phyloP scores from a whole-genome alignment of 2,888 invertebrate species.

The Hypsopygia costalis region DNA sequence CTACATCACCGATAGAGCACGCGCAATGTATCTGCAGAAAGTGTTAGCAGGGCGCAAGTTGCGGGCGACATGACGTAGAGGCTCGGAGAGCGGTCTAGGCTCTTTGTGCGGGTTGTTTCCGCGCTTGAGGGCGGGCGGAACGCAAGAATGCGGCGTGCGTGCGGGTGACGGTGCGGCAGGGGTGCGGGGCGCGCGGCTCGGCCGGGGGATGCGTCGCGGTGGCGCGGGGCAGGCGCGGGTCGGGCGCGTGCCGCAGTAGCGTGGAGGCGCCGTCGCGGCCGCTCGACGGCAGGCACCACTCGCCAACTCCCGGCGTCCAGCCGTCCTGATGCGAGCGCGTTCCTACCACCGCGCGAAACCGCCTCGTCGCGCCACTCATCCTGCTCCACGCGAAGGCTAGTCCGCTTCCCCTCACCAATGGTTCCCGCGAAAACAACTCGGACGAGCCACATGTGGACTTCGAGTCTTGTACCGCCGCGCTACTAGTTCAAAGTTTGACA shows the following conservation, averaged over 20 bases:
- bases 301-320: slow-evolving; percentile 41
- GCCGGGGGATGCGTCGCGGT: slow-evolving; percentile 55
- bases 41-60: slow-evolving; percentile 19
- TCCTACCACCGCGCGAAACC: slow-evolving; percentile 42
- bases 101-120: slow-evolving; percentile 54
- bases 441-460: slow-evolving; percentile 32
- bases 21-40: slow-evolving; percentile 27
- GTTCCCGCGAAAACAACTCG: slow-evolving; percentile 49
- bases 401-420: slow-evolving; percentile 23
- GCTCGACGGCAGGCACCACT: slow-evolving; percentile 51
- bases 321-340: slow-evolving; percentile 47
- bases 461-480: slow-evolving; percentile 18
- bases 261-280: slow-evolving; percentile 73
- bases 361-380: slow-evolving; percentile 33
- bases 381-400: slow-evolving; percentile 34
- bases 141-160: slow-evolving; percentile 77
- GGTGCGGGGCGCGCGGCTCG: slow-evolving; percentile 35
- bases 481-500: slow-evolving; percentile 17
- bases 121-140: slow-evolving; percentile 40
- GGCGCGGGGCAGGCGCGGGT: slow-evolving; percentile 43
- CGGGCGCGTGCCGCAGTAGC: slow-evolving; percentile 76
- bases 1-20: slow-evolving; percentile 18
- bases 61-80: slow-evolving; percentile 34
- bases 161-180: slow-evolving; percentile 53
- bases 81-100: slow-evolving; percentile 30